Evolutionary conservation across 2,888 invertebrate genomes (phyloP), one percentile per base, ranked within the genome.

Genomic region (Perdita meconis): DNA sequence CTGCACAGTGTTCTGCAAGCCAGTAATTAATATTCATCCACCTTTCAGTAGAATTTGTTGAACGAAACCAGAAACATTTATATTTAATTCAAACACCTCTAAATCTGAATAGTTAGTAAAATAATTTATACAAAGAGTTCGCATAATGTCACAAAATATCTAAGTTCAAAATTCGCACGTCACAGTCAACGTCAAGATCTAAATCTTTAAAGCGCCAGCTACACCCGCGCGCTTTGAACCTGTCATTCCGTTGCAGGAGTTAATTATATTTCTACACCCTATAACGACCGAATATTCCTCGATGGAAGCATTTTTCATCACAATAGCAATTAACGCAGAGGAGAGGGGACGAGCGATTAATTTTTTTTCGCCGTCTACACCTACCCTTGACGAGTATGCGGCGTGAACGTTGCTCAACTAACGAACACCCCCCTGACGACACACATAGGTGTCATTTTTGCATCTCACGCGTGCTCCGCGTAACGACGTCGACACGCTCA

Each of bases 401-500:
- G 12, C 51, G 40, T 38, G 55, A 40, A 44, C 34, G 10, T 57
- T 38, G 38, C 12, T 55, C 56, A 36, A 61, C 51, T 69, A 73
- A 78, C 63, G 72, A 81, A 78, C 76, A 61, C 44, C 60, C 76
- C 65, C 44, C 60, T 19, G 59, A 38, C 42, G 72, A 56, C 47
- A 19, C 19, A 10, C 47, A 26, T 66, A 57, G 40, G 59, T 69
- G 22, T 24, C 40, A 42, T 64, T 80, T 78, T 85, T 69, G 50
- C 56, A 53, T 78, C 47, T 40, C 68, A 36, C 30, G 60, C 60
- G 65, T 19, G 51, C 69, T 38, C 47, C 22, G 53, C 60, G 57
- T 60, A 70, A 22, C 38, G 44, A 50, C 70, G 19, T 61, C 69
- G 61, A 56, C 51, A 68, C 63, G 67, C 67, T 73, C 67, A 64